Evolutionary conservation across 2,888 invertebrate species (phyloP), one percentile per base, ranked within the genome.

Genomic region (Sceliomorpha sp.): DNA sequence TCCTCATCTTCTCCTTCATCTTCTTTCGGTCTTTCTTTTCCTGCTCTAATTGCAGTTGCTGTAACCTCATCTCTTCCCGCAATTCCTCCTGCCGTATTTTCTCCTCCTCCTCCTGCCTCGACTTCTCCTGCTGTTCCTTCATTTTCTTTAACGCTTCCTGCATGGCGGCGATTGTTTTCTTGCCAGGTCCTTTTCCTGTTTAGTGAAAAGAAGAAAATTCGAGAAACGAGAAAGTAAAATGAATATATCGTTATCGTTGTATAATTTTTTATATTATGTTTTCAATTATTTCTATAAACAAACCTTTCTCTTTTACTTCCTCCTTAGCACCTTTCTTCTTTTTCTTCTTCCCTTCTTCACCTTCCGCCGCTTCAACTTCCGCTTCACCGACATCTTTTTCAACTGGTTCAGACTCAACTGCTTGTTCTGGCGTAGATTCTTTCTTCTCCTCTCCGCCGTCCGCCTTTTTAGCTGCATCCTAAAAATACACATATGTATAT

Each of bases 1-100:
- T 97, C 44, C 95, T 92, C 84, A 98, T 98, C 83, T 96, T 97
- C 89, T 98, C 96, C 83, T 96, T 96, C 81, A 94, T 94, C 85
- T 97, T 98, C 86, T 94, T 96, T 83, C 92, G 93, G 74, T 96
- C 96, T 83, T 95, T 97, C 70, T 92, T 78, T 86, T 98, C 98
- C 79, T 96, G 94, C 85, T 98, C 98, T 71, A 95, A 88, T 60
- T 94, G 89, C 36, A 94, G 88, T 73, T 93, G 93, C 89, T 97
- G 96, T 69, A 94, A 88, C 60, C 95, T 91, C 31, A 92, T 92
- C 24, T 85, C 89, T 85, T 95, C 95, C 17, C 93, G 91, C 84
- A 95, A 94, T 76, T 96, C 96, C 79, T 93, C 93, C 68, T 90
- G 91, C 15, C 90, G 91, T 42, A 94, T 90, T 70, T 92, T 91